Percentiles rank a stretch among this genome's conserved stretches.
Conservation (phyloP, 2,113 vertebrate genomes). For the Anguilla japonica region DNA sequence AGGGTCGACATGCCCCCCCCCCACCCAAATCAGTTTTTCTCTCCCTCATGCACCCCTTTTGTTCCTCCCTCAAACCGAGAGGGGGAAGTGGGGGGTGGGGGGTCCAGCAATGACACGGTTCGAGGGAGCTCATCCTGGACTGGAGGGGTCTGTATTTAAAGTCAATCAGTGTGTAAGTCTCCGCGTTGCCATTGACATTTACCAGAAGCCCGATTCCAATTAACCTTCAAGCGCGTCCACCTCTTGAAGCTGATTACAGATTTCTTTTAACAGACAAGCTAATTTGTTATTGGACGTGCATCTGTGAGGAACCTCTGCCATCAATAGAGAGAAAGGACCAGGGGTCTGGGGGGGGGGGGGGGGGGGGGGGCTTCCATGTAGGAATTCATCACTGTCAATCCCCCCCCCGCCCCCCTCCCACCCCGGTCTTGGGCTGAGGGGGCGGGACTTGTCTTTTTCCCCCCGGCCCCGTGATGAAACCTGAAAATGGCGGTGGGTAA, state of each 20-base stretch:
- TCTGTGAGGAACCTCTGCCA: slow-evolving; percentile 55
- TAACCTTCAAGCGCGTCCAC: slow-evolving; percentile 78
- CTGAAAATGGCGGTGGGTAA: no score
- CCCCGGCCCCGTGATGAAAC: slow-evolving; percentile 21
- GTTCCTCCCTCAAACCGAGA: slow-evolving; percentile 40
- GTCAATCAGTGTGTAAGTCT: slow-evolving; percentile 69
- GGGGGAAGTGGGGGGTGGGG: slow-evolving; percentile 28
- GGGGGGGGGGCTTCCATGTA: not conserved
- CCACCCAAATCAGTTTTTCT: slow-evolving; percentile 49
- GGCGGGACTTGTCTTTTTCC: not conserved
- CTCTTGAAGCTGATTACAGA: slow-evolving; percentile 74
- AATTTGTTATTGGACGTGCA: slow-evolving; percentile 75
- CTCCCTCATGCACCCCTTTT: not conserved
- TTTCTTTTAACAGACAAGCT: slow-evolving; percentile 67
- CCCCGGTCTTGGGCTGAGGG: not conserved
- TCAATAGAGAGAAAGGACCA: slow-evolving; percentile 44
- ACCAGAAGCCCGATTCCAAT: slow-evolving; percentile 73
- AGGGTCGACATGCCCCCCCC: slow-evolving; percentile 22
- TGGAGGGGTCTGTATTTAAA: slow-evolving; percentile 63
- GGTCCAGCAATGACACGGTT: slow-evolving; percentile 62
- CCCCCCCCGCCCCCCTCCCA: not conserved
- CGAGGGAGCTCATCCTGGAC: slow-evolving; percentile 61
- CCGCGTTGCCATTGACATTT: slow-evolving; percentile 78
- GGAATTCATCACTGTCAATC: slow-evolving; percentile 40
- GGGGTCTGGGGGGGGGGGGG: not conserved